Evolutionary conservation across 2,888 invertebrate species (phyloP), one percentile per base, ranked within the genome.

Genomic region (Stenodera caucasica): DNA sequence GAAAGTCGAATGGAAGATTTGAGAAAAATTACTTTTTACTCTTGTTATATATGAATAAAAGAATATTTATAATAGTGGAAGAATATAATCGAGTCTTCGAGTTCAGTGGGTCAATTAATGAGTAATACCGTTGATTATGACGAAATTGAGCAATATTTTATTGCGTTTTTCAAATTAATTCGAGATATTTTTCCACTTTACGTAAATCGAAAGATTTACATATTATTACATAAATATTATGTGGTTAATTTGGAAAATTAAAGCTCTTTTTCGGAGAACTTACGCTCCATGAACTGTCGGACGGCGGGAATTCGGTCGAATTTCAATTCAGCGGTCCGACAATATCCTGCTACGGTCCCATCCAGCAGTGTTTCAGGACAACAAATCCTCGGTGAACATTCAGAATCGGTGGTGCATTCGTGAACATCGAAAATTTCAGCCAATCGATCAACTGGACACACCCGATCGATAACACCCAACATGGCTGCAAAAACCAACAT

Each of bases 361-460:
- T 66, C 67, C 29, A 57, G 66, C 40, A 74, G 64, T 50, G 69
- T 72, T 75, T 90, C 91, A 0, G 89, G 89, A 68, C 91, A 91
- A 77, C 91, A 91, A 59, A 91, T 85, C 26, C 91, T 82, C 12
- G 90, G 89, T 84, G 88, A 86, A 77, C 91, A 91, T 71, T 91
- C 90, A 14, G 83, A 79, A 73, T 91, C 91, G 0, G 81, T 81
- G 68, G 83, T 81, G 73, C 91, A 91, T 59, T 86, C 84, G 75
- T 88, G 86, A 14, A 90, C 84, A 60, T 89, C 88, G 76, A 90
- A 82, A 11, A 89, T 80, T 79, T 91, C 90, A 0, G 89, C 88
- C 15, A 91, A 79, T 2, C 89, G 88, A 53, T 87, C 82, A 29
- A 81, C 77, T 0, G 91, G 90, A 68, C 91, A 91, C 71, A 86